Conservation (phyloP, 2,797 vertebrate genomes). For the Urosaurus nigricauda region DNA sequence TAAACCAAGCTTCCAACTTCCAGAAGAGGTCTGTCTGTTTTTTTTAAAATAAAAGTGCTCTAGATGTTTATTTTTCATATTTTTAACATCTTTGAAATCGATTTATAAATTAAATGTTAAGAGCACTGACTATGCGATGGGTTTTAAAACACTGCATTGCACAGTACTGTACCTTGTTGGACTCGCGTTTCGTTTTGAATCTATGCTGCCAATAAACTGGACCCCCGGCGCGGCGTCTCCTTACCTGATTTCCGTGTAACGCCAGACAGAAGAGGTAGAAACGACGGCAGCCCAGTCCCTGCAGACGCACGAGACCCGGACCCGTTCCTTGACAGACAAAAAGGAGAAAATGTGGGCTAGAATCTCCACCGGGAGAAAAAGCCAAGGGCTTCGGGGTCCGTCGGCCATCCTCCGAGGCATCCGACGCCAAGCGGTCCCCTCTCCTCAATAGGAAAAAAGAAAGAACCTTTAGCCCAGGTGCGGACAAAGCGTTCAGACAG, state of each 20-base stretch:
- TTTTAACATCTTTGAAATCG: no score
- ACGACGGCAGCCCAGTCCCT: slow-evolving; percentile 75
- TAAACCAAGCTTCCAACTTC: no score
- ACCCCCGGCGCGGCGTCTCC: neutral
- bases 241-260: slow-evolving; percentile 78
- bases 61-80: no score
- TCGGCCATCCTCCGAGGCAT: slow-evolving; percentile 33
- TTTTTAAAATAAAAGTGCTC: no score
- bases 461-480: no score
- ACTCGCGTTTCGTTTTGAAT: no score
- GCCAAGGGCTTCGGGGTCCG: slow-evolving; percentile 42
- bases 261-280: slow-evolving; percentile 77
- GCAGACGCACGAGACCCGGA: slow-evolving; percentile 72
- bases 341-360: slow-evolving; percentile 77
- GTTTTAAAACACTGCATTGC: no score
- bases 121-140: no score
- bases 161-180: no score
- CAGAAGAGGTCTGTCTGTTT: no score
- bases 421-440: neutral
- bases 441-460: neutral
- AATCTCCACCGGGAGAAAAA: slow-evolving; percentile 80
- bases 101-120: no score
- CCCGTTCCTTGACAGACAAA: slow-evolving; percentile 75
- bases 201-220: no score
- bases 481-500: neutral